Conservation (phyloP, 2,113 vertebrate species). For the Hyperopisus bebe region DNA sequence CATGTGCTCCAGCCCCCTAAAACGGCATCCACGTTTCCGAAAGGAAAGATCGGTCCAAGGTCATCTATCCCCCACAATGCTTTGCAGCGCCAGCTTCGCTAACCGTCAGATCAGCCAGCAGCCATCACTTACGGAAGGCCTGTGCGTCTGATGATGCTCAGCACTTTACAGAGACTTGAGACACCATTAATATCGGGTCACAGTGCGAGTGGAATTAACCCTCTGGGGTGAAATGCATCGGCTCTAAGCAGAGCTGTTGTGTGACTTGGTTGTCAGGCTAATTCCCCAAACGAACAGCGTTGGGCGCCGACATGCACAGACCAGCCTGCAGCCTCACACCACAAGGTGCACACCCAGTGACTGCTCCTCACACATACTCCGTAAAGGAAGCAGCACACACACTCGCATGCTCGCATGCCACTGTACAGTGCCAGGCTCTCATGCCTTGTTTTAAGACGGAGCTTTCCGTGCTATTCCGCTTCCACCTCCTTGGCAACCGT, state of each 20-base stretch:
- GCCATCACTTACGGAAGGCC: background rate
- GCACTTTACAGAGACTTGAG: background rate
- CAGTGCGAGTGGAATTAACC: background rate
- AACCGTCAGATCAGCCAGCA: background rate
- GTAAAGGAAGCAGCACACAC: background rate
- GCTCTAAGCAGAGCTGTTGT: background rate
- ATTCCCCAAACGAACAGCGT: background rate
- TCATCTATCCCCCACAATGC: background rate
- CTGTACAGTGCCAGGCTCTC: background rate
- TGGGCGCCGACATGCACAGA: background rate
- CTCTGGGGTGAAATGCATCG: background rate
- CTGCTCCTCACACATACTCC: background rate
- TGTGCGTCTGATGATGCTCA: background rate
- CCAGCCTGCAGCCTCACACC: background rate
- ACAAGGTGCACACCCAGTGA: background rate
- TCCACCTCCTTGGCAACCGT: conserved; percentile 9
- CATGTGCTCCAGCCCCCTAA: background rate
- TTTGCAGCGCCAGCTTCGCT: background rate
- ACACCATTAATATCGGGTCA: background rate
- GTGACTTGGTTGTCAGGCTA: background rate
- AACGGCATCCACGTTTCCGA: background rate
- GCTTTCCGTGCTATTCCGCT: background rate
- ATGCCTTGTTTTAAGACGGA: background rate
- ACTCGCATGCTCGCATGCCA: background rate
- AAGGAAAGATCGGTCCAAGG: background rate